Evolutionary conservation across 1,140 invertebrate genomes (phyloP), one percentile per base, ranked within the genome.

Genomic region (Venturia canescens): DNA sequence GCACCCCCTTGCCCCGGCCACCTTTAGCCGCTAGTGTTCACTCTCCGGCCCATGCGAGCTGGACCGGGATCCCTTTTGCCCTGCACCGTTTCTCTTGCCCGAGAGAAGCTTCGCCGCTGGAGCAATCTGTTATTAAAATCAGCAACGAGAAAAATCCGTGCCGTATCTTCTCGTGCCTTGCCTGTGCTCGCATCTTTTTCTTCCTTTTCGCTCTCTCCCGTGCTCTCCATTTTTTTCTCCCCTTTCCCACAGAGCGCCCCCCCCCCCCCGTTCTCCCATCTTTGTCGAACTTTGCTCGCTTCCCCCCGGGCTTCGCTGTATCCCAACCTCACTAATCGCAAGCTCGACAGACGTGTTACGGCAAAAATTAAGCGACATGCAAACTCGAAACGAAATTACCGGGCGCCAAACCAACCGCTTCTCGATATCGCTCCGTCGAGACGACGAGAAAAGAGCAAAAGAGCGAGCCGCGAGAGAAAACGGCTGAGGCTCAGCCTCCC

Each of bases 91-190:
- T 71, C 78, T 50, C 50, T 34, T 76, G 71, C 67, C 18, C 80
- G 63, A 23, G 60, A 63, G 74, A 84, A 31, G 11, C 75, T 66
- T 63, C 86, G 66, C 70, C 83, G 84, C 75, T 82, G 82, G 84
- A 80, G 80, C 88, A 91, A 91, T 91, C 91, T 91, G 88, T 91
- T 91, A 91, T 91, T 91, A 91, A 91, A 91, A 91, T 91, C 90
- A 91, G 89, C 88, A 91, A 91, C 88, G 90, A 88, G 90, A 92
- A 91, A 91, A 92, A 91, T 91, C 87, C 90, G 90, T 91, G 90
- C 91, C 90, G 87, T 91, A 91, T 91, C 90, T 91, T 79, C 81
- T 71, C 70, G 83, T 82, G 81, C 80, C 82, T 82, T 69, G 80
- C 71, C 70, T 80, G 31, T 83, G 76, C 81, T 80, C 16, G 3